Evolutionary conservation across 1,140 invertebrate species (phyloP).

Genomic region (Oscheius sp.): DNA sequence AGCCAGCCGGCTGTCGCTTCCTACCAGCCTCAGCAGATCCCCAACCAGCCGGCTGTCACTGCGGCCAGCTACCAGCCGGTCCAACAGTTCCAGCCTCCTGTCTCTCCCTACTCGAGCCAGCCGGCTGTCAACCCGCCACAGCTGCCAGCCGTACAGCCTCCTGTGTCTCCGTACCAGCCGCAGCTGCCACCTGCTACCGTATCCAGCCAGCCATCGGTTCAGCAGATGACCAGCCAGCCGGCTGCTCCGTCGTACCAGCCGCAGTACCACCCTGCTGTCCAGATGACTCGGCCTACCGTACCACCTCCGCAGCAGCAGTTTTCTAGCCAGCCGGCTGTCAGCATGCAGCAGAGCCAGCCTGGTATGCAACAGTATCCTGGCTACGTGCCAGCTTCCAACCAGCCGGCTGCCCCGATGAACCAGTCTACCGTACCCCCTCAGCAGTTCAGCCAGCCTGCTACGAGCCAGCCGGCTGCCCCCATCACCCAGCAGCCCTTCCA

Average conservation of each 20-base stretch:
- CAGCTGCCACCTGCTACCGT: background rate
- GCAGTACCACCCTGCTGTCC: no score
- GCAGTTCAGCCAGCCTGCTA: no score
- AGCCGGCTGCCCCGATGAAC: background rate
- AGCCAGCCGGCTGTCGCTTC: no score
- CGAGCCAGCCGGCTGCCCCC: no score
- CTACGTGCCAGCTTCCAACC: background rate
- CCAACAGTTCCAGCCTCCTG: background rate
- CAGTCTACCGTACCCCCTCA: background rate
- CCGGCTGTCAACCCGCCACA: background rate
- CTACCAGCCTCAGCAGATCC: no score
- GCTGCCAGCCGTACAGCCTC: background rate
- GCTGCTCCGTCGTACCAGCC: no score
- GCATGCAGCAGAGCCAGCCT: no score
- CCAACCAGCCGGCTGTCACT: background rate
- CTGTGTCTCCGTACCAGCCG: background rate
- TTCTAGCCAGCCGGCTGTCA: background rate
- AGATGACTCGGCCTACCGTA: background rate
- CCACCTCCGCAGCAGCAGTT: background rate
- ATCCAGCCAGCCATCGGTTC: background rate
- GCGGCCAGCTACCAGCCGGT: background rate
- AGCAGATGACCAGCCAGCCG: no score
- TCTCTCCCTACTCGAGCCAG: background rate
- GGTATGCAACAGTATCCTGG: no score
- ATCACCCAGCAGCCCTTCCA: no score